Base-by-base conservation (phyloP, 2,888 invertebrate genomes). In the Philopedon plagiatum region DNA sequence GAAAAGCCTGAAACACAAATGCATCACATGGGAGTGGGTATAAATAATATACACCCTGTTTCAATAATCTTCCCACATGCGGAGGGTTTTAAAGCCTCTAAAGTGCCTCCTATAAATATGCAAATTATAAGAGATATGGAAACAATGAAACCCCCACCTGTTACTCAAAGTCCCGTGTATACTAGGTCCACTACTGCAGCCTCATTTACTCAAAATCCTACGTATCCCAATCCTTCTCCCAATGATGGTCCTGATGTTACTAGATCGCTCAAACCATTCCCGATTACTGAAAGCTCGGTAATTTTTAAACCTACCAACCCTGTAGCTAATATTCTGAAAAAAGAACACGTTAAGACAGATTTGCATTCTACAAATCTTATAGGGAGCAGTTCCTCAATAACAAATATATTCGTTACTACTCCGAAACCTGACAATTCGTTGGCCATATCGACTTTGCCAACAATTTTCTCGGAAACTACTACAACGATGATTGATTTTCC, bases 121-220 rank as follows among this genome's bases (percentile, higher is more conserved):
- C 80, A 81, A 70, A 82, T 80, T 5, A 68, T 89, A 73, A 85
- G 88, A 80, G 86, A 86, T 11, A 89, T 90, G 89, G 89, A 90
- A 83, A 89, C 88, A n/a, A 88, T 90, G 89, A 88, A 88, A 77
- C 89, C 90, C 2, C 89, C 90, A 32, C 87, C 88, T 2, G 81
- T 85, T 1, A 77, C 77, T 11, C 80, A 82, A 18, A 81, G 75
- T 60, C 78, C 80, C 8, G 41, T 78, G 15, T 80, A 76, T 61
- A 75, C 70, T 18, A 76, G 77, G 74, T 66, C 77, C 4, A 76
- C 75, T 5, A 29, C 29, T 2, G 89, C 90, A 2, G 89, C 89
- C 29, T 87, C 88, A 1, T 81, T 85, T 1, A 76, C 76, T 11
- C 79, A 82, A 13, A 81, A 73, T 57, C 78, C 79, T 5, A 26